These are phyloP conservation scores for Papilio machaon DNA, from an alignment of 1,140 invertebrate genomes.

Conservation along the genomic window DNA sequence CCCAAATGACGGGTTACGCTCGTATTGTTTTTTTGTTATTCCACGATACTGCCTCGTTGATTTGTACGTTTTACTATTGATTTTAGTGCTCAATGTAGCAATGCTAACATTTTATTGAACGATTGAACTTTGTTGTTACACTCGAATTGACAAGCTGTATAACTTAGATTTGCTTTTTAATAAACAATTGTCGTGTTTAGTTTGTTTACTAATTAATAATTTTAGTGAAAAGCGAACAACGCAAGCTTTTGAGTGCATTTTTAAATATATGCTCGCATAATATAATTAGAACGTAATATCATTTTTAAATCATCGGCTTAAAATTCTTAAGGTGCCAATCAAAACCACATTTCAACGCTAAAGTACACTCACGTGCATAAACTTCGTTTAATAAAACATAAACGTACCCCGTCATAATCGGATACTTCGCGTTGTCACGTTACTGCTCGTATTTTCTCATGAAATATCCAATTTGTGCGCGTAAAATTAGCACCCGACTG, in stretches of 20 bases:
- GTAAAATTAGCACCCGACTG: conserved; percentile 47
- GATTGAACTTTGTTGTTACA: not conserved
- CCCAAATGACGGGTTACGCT: conserved; percentile 48
- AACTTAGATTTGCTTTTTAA: not conserved
- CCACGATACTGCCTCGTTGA: conserved; percentile 38
- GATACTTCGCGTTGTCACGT: conserved; percentile 33
- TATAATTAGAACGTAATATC: conserved; percentile 27
- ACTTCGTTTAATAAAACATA: conserved; percentile 55
- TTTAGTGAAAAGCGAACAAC: not conserved
- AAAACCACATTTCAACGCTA: conserved; percentile 37
- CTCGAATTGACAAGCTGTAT: not conserved
- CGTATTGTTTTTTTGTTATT: conserved; percentile 51
- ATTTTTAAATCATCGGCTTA: conserved; percentile 27
- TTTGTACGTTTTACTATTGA: conserved; percentile 15
- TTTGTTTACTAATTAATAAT: not conserved
- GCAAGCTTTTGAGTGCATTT: too few species aligned
- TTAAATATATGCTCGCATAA: not conserved
- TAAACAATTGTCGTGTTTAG: not conserved
- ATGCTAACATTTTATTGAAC: not conserved
- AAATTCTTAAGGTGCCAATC: conserved; percentile 36
- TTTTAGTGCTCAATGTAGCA: not conserved
- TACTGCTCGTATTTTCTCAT: conserved; percentile 44
- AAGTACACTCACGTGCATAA: conserved; percentile 51
- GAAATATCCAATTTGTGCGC: conserved; percentile 45
- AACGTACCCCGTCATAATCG: conserved; percentile 56